A percentile compares a stretch with the other conserved stretches of the same genome.
These are phyloP conservation scores for Chaetura pelagica DNA, from an alignment of 2,113 vertebrate species.

Conservation along the genomic window DNA sequence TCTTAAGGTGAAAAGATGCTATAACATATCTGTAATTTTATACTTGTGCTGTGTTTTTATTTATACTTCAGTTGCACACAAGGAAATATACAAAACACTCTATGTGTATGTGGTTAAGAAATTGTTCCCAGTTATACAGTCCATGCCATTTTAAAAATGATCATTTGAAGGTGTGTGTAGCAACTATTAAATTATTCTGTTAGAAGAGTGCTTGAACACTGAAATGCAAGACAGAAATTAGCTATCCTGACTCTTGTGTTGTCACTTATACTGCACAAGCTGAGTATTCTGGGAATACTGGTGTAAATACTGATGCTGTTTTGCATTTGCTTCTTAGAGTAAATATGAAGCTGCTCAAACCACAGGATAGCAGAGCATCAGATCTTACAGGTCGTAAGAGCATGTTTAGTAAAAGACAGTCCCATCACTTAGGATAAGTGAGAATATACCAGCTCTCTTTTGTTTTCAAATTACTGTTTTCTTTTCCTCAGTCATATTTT, in stretches of 20 bases:
- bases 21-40: background rate
- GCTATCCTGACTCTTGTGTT: background rate
- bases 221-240: background rate
- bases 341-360: background rate
- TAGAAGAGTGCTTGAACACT: background rate
- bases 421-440: background rate
- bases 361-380: background rate
- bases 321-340: background rate
- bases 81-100: background rate
- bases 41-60: background rate
- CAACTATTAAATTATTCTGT: background rate
- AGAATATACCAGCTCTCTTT: background rate
- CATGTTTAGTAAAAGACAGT: background rate
- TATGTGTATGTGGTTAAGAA: background rate
- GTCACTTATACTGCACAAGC: background rate
- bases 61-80: background rate
- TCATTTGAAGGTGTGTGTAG: background rate
- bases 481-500: background rate
- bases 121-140: background rate
- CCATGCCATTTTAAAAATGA: background rate
- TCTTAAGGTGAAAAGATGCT: background rate
- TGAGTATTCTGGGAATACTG: background rate
- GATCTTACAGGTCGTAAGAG: background rate
- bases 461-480: constrained; percentile 2
- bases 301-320: background rate